These are phyloP conservation scores for Narcine bancroftii DNA, from an alignment of 2,113 vertebrate genomes.

Conservation along the genomic window DNA sequence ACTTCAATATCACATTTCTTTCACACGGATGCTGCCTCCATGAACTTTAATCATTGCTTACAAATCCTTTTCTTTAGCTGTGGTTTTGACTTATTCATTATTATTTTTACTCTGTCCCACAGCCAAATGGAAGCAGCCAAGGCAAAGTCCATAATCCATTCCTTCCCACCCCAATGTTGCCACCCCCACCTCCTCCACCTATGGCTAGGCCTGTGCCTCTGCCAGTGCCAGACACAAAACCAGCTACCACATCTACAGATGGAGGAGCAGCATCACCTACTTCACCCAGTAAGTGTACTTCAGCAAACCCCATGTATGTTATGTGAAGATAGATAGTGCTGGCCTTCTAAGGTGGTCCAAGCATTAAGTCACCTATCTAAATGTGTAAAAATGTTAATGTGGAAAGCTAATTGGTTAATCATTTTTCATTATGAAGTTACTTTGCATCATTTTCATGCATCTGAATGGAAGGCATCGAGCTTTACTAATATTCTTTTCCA, in stretches of 20 bases:
- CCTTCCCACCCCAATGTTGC: constrained; percentile 97
- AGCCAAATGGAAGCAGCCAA: constrained; percentile 97
- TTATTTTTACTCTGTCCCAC: constrained; percentile 37
- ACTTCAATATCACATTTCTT: background rate
- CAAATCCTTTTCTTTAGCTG: constrained; percentile 18
- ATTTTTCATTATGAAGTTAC: background rate
- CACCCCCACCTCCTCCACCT: constrained; percentile 88
- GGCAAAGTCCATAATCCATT: constrained; percentile 99
- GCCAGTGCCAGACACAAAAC: constrained; percentile 93
- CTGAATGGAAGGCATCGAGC: background rate
- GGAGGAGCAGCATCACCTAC: constrained; percentile 89
- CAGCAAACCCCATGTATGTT: constrained; percentile 7
- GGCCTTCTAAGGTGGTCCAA: constrained; percentile 1
- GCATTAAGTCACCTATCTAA: background rate
- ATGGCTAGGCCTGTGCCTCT: constrained; percentile 97
- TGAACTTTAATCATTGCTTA: constrained; percentile 12
- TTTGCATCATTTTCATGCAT: background rate
- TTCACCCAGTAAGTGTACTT: constrained; percentile 85
- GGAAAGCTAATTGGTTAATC: background rate
- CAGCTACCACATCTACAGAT: constrained; percentile 86
- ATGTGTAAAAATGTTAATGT: background rate
- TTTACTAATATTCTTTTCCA: background rate
- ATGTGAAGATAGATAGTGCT: constrained; percentile 1
- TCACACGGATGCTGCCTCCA: constrained; percentile 9
- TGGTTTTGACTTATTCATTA: constrained; percentile 17